Conservation (phyloP, 1,140 invertebrate species). For the Conus betulinus region DNA sequence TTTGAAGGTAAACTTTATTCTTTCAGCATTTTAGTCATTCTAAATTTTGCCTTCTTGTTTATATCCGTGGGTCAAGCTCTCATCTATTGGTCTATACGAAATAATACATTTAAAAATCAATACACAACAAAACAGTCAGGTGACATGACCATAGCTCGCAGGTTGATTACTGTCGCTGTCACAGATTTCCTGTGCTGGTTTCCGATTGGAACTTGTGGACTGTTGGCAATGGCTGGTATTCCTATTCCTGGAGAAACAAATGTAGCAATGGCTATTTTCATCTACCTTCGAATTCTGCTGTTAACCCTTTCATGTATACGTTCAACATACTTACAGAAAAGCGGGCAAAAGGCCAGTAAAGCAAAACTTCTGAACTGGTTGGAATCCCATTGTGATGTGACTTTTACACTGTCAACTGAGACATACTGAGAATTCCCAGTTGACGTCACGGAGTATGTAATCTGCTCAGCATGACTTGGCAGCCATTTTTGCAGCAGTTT, state of each 20-base stretch:
- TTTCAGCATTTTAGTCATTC: no score
- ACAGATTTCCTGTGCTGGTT: background rate
- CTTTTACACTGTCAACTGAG: no score
- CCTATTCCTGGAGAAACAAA: background rate
- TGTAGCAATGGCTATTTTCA: background rate
- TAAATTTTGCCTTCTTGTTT: no score
- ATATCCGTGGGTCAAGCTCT: no score
- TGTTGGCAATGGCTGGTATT: background rate
- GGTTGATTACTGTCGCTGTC: background rate
- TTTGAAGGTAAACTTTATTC: constrained; percentile 47
- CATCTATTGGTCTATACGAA: background rate
- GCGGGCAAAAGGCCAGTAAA: background rate
- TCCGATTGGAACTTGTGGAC: background rate
- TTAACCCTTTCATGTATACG: background rate
- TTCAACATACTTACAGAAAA: background rate
- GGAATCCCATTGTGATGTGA: no score
- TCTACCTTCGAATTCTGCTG: background rate
- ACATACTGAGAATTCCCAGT: no score
- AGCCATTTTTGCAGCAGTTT: no score
- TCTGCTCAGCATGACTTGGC: no score
- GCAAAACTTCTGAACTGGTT: no score
- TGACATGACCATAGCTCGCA: background rate
- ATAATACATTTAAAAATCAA: background rate
- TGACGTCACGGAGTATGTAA: no score
- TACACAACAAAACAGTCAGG: background rate